A percentile compares a stretch with the other conserved stretches of the same genome.
Evolutionary conservation across 2,797 vertebrate species (phyloP).

Genomic region (Carduelis carduelis): DNA sequence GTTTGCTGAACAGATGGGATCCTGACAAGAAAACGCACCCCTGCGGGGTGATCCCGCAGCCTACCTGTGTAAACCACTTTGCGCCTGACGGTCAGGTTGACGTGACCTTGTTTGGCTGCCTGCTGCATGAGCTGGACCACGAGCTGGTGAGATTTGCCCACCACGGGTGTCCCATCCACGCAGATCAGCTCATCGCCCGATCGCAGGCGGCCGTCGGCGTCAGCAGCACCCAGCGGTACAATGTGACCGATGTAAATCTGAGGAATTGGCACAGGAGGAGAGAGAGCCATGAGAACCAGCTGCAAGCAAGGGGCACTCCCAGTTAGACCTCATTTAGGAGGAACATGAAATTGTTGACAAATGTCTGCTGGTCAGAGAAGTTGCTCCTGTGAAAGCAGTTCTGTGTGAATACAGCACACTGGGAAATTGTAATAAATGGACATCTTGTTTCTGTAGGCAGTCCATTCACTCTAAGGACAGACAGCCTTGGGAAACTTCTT

Average conservation of each 20-base stretch:
- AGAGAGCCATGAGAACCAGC: neutral
- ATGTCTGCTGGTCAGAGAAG: neutral
- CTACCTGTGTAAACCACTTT: conserved; percentile 91
- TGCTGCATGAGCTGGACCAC: conserved; percentile 99
- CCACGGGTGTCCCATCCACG: conserved; percentile 95
- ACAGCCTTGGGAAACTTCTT: neutral
- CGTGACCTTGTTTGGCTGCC: conserved; percentile 97
- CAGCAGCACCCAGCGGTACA: conserved; percentile 94
- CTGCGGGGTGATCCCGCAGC: conserved; percentile 2
- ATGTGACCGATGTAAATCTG: conserved; percentile 99
- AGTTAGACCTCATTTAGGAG: neutral
- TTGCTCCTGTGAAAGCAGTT: neutral
- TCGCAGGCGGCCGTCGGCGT: conserved; percentile 92
- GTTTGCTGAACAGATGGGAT: conserved; percentile 33
- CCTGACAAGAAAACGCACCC: neutral
- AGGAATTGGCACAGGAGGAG: neutral
- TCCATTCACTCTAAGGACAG: neutral
- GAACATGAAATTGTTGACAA: neutral
- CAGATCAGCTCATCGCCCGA: conserved; percentile 96
- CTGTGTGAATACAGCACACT: neutral
- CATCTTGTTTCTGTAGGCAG: neutral
- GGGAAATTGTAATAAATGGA: neutral
- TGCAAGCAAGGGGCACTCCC: neutral
- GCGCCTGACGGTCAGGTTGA: conserved; percentile 95
- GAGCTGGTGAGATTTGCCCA: conserved; percentile 97